A percentile compares a stretch with the other conserved stretches of the same genome.
phyloP scores from a whole-genome alignment of 2,888 invertebrate genomes.

The Dorcus parallelipipedus region DNA sequence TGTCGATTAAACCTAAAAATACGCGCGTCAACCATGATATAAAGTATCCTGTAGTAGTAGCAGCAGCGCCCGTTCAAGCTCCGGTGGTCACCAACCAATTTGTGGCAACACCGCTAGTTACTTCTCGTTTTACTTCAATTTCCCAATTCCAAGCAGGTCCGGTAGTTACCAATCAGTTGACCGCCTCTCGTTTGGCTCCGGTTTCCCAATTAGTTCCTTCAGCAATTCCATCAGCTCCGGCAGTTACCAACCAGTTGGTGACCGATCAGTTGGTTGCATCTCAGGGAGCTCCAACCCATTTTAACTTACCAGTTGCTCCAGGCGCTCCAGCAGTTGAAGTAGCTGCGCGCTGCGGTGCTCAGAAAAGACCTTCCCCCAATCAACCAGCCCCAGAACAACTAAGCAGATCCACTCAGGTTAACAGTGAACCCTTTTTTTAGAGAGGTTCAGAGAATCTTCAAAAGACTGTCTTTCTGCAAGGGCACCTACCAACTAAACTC shows the following conservation, averaged over 20 bases:
- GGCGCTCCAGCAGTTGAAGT: no score
- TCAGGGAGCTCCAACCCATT: neutral
- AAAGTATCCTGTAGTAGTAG: neutral
- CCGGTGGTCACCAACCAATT: no score
- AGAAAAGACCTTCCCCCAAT: no score
- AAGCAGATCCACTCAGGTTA: no score
- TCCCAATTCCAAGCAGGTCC: neutral
- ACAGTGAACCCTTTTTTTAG: no score
- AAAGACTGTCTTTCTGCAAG: no score
- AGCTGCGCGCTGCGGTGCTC: no score
- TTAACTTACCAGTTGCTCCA: no score
- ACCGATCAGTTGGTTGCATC: neutral
- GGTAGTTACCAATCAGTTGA: neutral
- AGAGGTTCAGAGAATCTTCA: no score
- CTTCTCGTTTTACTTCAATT: neutral
- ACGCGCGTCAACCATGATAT: constrained; percentile 12
- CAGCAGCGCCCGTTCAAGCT: neutral
- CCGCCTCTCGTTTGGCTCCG: neutral
- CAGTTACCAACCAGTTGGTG: neutral
- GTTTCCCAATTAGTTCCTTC: neutral
- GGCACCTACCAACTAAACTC: no score
- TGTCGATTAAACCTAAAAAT: neutral
- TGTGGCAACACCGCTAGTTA: constrained; percentile 1
- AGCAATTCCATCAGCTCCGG: neutral
- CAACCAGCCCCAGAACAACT: no score